Conservation (phyloP, 2,797 vertebrate species). For the Pangasius krempfi region DNA sequence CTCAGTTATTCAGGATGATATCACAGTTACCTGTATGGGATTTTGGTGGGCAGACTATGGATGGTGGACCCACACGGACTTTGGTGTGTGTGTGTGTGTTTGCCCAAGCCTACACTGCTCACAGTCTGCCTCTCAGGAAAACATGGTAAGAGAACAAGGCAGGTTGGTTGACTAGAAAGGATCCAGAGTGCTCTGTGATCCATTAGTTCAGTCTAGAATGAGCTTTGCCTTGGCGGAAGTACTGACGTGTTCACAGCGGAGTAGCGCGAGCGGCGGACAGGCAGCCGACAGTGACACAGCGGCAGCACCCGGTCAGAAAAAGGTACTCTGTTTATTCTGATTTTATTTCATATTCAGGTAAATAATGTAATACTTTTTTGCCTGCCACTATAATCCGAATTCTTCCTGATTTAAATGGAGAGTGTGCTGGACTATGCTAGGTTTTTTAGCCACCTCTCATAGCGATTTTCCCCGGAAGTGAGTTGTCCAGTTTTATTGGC, state of each 20-base stretch:
- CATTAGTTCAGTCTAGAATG: conserved; percentile 18
- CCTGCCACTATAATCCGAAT: background rate
- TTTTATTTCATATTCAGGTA: too few species aligned
- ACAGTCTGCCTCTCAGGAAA: background rate
- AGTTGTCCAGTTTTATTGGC: conserved; percentile 72
- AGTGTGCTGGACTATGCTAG: background rate
- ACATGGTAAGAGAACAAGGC: background rate
- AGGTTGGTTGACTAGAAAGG: background rate
- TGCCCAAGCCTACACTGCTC: background rate
- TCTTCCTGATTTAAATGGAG: background rate
- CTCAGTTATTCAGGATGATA: background rate
- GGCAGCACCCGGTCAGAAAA: conserved; percentile 76
- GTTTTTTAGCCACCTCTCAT: background rate
- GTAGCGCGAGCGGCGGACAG: conserved; percentile 67
- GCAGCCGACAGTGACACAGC: conserved; percentile 79
- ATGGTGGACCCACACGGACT: background rate
- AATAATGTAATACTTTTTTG: background rate
- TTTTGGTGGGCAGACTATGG: background rate
- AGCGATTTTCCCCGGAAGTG: conserved; percentile 74
- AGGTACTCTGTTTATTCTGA: conserved; percentile 5
- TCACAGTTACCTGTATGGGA: background rate
- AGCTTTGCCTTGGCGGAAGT: conserved; percentile 66
- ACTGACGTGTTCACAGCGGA: conserved; percentile 79
- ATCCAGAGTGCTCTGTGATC: background rate
- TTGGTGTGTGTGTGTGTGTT: background rate